Base-by-base conservation (phyloP, 2,888 invertebrate species). In the Therioaphis trifolii region DNA sequence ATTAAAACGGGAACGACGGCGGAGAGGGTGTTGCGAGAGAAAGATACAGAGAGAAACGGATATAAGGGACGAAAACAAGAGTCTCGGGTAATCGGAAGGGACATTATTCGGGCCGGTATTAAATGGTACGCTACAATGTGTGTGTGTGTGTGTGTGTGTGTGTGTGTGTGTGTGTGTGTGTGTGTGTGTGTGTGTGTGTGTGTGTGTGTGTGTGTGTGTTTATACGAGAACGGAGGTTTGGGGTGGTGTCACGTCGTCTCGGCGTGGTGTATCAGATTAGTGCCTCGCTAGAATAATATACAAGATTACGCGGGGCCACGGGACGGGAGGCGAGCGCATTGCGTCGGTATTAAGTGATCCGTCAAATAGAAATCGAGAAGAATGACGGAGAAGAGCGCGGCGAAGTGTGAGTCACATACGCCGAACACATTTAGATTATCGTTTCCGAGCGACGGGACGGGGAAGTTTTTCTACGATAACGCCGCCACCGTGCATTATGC, bases 271-370 rank as follows among this genome's bases (percentile, higher is more conserved):
- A 80, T 80, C 82, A 24, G 82, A 82, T 82, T 74, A 82, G 74
- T 46, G 24, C 49, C 63, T 72, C n/a, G 40, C 72, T 40, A 49
- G 72, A 63, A 74, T 82, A 82, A 82, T 74, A 66, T 82, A 82
- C 82, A 66, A 82, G 82, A 72, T 82, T 66, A 74, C 80, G 35
- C 35, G 35, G 35, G 7, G 35, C 35, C 35, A 7, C 4, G 35
- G 7, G 27, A 1, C 35, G 49, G 46, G 66, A 4, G 49, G 27
- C 24, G 71, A 35, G 40, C 21, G 63, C 35, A 35, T 35, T 3
- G 35, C 7, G 68, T 18, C 52, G 71, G 79, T 61, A 74, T 82
- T 82, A 82, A 82, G 82, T 74, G 82, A 82, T 82, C 82, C 72
- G 82, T 82, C 82, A 82, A 82, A 82, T 66, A 74, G 72, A 82